Evolutionary conservation across 35 echinoderm and acorn worm species (phyloP).

Genomic region (Ophiothrix spiculata): DNA sequence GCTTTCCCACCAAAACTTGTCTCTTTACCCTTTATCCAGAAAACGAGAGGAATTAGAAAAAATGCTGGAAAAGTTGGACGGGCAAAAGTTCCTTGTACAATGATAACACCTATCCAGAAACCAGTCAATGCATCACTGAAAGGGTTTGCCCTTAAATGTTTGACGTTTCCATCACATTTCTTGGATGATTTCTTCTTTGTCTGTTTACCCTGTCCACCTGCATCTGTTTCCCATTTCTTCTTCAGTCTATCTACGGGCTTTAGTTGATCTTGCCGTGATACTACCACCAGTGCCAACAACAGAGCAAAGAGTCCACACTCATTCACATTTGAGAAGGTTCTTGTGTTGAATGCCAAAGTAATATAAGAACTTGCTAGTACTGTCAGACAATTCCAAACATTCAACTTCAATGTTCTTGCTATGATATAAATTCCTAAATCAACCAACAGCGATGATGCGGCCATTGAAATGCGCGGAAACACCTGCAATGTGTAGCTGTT

Average conservation of each 20-base stretch:
- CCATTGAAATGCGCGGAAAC: slow-evolving; percentile 72
- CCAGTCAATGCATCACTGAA: slow-evolving; percentile 18
- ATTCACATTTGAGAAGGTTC: slow-evolving; percentile 75
- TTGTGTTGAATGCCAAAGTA: slow-evolving; percentile 56
- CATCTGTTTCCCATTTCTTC: not conserved
- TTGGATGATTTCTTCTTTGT: slow-evolving; percentile 38
- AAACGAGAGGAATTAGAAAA: slow-evolving; percentile 64
- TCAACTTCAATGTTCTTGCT: slow-evolving; percentile 39
- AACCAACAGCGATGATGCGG: slow-evolving; percentile 48
- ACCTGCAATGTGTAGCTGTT: slow-evolving; percentile 46
- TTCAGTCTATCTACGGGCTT: not conserved
- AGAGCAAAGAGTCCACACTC: slow-evolving; percentile 56
- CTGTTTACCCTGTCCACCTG: no score
- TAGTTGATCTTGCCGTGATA: slow-evolving; percentile 65
- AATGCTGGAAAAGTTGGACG: slow-evolving; percentile 63
- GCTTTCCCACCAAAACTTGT: slow-evolving; percentile 22
- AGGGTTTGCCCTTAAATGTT: slow-evolving; percentile 16
- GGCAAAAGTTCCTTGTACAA: slow-evolving; percentile 75
- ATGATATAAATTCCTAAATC: slow-evolving; percentile 76
- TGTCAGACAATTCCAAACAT: slow-evolving; percentile 49
- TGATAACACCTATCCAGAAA: slow-evolving; percentile 70
- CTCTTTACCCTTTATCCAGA: slow-evolving; percentile 66
- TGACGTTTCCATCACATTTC: not conserved
- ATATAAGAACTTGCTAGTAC: slow-evolving; percentile 79
- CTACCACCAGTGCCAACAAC: slow-evolving; percentile 56